These are phyloP conservation scores for Cephus spinipes DNA, from an alignment of 2,888 invertebrate genomes.

Conservation along the genomic window DNA sequence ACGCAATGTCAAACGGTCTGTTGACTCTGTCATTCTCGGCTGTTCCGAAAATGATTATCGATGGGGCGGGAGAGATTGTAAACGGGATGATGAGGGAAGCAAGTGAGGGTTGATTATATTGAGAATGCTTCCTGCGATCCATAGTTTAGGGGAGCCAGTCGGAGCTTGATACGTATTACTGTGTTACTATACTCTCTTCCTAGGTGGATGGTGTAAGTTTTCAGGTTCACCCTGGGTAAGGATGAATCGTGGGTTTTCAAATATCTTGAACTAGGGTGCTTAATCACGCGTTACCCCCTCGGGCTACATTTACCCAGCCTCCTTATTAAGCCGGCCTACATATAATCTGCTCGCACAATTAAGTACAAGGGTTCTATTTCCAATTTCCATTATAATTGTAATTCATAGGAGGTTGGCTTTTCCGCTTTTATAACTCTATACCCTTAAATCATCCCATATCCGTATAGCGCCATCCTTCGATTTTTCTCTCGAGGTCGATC, in stretches of 20 bases:
- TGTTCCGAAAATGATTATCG: background rate
- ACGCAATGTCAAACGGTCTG: background rate
- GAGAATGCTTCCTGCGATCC: background rate
- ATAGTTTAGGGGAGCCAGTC: background rate
- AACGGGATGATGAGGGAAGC: background rate
- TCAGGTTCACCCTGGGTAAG: conserved; percentile 9
- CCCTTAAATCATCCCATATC: background rate
- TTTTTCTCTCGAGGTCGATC: background rate
- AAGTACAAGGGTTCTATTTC: conserved; percentile 26
- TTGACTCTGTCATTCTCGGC: background rate
- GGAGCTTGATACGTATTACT: background rate
- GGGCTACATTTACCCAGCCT: conserved; percentile 13
- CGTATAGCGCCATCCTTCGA: background rate
- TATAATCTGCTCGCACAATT: conserved; percentile 19
- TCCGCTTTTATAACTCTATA: background rate
- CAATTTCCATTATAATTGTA: conserved; percentile 21
- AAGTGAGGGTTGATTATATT: background rate
- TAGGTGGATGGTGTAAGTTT: conserved; percentile 5
- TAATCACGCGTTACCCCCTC: conserved; percentile 16
- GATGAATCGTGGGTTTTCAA: conserved; percentile 7
- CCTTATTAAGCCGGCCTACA: conserved; percentile 19
- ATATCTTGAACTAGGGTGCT: conserved; percentile 10
- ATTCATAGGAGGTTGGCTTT: background rate
- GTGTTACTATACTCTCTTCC: background rate
- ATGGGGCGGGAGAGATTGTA: background rate